Percentiles rank a stretch among this genome's conserved stretches.
Evolutionary conservation across 2,797 vertebrate species (phyloP).

Genomic region (Geotrypetes seraphini): DNA sequence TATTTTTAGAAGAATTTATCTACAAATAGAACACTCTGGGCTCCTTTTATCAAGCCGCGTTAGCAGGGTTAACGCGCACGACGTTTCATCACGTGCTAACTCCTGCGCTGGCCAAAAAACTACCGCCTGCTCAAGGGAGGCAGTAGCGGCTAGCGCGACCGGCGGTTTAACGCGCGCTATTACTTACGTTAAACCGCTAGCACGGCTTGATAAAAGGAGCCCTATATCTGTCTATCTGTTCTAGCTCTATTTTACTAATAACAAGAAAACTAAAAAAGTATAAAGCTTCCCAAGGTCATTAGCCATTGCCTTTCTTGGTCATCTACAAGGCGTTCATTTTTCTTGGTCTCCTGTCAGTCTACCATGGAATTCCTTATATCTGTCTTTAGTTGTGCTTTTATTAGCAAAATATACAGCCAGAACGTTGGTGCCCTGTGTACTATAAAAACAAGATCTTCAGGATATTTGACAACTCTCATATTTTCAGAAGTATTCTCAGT

Average conservation of each 20-base stretch:
- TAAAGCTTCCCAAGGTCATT: slow-evolving; percentile 63
- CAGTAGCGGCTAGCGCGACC: too few relatives aligned
- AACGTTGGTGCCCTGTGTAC: slow-evolving; percentile 56
- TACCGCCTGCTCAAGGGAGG: too few relatives aligned
- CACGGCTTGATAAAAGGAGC: too few relatives aligned
- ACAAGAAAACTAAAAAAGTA: slow-evolving; percentile 15
- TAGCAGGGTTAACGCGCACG: too few relatives aligned
- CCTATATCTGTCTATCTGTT: background rate
- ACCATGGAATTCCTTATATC: slow-evolving; percentile 60
- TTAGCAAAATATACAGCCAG: too few relatives aligned
- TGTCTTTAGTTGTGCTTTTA: slow-evolving; percentile 59
- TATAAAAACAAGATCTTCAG: slow-evolving; percentile 62
- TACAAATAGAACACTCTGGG: too few relatives aligned
- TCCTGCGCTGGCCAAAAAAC: too few relatives aligned
- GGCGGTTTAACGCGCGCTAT: too few relatives aligned
- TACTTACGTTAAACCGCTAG: too few relatives aligned
- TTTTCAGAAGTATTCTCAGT: slow-evolving; percentile 59
- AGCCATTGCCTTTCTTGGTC: slow-evolving; percentile 44
- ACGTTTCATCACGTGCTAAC: too few relatives aligned
- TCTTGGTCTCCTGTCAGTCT: slow-evolving; percentile 64
- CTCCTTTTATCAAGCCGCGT: too few relatives aligned
- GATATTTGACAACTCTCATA: slow-evolving; percentile 64
- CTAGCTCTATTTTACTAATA: background rate
- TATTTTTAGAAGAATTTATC: too few relatives aligned
- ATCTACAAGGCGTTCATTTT: slow-evolving; percentile 62